Conservation (phyloP, 2,113 vertebrate genomes). For the Prochilodus magdalenae region DNA sequence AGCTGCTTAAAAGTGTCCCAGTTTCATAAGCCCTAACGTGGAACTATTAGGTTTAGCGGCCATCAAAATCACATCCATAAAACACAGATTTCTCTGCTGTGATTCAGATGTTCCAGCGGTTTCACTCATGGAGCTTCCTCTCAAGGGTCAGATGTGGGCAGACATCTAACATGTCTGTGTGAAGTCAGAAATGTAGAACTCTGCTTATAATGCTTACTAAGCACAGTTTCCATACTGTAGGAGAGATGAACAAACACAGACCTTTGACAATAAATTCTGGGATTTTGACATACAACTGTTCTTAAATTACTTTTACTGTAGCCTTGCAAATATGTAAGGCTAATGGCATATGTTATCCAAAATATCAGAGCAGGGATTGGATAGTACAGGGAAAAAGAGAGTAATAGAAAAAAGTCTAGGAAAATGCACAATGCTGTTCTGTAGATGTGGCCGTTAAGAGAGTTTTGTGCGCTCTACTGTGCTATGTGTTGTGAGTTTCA, state of each 20-base stretch:
- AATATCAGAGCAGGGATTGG: background rate
- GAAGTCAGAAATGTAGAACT: slow-evolving; percentile 1
- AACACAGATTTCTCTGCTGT: background rate
- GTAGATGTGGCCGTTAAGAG: background rate
- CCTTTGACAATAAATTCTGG: too few species aligned
- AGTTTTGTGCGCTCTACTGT: slow-evolving; percentile 28
- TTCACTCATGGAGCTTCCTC: background rate
- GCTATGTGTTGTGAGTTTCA: slow-evolving; percentile 58
- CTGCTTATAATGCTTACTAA: background rate
- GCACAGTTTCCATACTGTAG: background rate
- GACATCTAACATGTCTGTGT: background rate
- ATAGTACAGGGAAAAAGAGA: background rate
- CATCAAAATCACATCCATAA: background rate
- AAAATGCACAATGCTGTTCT: background rate
- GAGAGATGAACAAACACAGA: background rate
- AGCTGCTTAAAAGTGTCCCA: background rate
- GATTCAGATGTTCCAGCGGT: slow-evolving; percentile 6
- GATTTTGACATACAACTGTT: too few species aligned
- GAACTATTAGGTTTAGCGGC: background rate
- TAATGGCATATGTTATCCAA: background rate
- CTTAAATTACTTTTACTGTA: too few species aligned
- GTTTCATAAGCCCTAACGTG: background rate
- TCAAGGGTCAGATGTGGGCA: background rate
- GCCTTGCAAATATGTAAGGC: too few species aligned
- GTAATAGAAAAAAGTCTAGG: background rate